These are phyloP conservation scores for Hipposideros armiger DNA, from an alignment of 2,113 vertebrate species.

Conservation along the genomic window DNA sequence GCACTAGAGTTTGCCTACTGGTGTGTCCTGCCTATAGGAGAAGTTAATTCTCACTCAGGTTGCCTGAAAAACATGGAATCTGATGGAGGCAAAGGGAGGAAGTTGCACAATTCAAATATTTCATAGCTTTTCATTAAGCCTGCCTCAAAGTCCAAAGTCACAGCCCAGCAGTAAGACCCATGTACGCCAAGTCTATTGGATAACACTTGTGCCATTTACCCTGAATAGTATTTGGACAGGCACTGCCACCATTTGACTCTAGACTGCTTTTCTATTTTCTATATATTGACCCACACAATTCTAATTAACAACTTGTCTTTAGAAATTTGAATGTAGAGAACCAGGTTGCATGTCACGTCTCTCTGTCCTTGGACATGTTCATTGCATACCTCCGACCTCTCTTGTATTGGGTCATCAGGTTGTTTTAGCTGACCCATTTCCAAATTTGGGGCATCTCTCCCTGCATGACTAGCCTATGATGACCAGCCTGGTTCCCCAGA, in stretches of 20 bases:
- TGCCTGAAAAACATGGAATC: neutral
- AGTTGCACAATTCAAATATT: neutral
- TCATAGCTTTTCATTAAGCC: neutral
- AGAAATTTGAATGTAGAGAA: neutral
- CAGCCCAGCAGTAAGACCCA: neutral
- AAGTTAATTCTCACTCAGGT: neutral
- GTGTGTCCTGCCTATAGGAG: neutral
- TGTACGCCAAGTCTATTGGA: neutral
- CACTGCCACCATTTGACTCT: neutral
- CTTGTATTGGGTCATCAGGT: neutral
- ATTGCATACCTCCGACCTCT: neutral
- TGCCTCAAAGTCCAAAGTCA: neutral
- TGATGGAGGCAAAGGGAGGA: neutral
- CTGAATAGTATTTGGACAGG: neutral
- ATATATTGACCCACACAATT: neutral
- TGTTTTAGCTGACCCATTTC: neutral
- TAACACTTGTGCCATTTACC: neutral
- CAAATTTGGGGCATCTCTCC: neutral
- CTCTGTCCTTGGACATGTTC: neutral
- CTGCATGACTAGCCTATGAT: neutral
- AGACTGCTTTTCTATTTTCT: neutral
- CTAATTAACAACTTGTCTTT: neutral
- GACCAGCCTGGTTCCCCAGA: neutral
- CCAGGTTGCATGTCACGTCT: neutral
- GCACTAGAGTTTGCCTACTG: neutral